These are phyloP conservation scores for Heteromormyrus szaboi DNA, from an alignment of 2,797 vertebrate species.

Conservation along the genomic window DNA sequence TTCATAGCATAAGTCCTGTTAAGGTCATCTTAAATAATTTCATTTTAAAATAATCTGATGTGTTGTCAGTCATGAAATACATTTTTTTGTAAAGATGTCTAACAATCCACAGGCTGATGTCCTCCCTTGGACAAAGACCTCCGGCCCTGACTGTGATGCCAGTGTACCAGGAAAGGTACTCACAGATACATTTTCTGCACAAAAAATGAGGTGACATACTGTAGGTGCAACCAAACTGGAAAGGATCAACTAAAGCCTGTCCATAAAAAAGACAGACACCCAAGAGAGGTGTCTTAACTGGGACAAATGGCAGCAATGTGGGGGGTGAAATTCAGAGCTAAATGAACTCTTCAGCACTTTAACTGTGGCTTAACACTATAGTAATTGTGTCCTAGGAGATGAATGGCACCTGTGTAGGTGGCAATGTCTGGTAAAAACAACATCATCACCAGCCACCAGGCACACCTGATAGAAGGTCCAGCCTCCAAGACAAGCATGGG, in stretches of 20 bases:
- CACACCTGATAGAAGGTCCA: not conserved
- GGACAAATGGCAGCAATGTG: conserved; percentile 17
- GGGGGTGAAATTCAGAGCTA: conserved; percentile 14
- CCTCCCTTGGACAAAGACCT: not conserved
- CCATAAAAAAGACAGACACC: conserved; percentile 23
- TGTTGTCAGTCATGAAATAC: not conserved
- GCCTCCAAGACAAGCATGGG: not conserved
- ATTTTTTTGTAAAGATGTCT: not conserved
- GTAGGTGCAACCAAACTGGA: conserved; percentile 19
- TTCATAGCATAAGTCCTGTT: not conserved
- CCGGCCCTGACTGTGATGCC: not conserved
- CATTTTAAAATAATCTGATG: not conserved
- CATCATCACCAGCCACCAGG: not conserved
- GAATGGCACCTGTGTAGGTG: not conserved
- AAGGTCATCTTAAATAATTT: not conserved
- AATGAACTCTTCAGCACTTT: conserved; percentile 21
- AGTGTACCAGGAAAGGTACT: not conserved
- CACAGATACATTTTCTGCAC: conserved; percentile 5
- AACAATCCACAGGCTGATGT: not conserved
- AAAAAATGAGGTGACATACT: conserved; percentile 14
- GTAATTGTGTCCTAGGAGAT: conserved; percentile 15
- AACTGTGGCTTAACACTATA: conserved; percentile 18
- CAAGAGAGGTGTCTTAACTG: conserved; percentile 15
- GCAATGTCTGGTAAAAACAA: not conserved
- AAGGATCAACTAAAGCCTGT: conserved; percentile 8